These are phyloP conservation scores for Geopemphigus sp. DNA, from an alignment of 1,140 invertebrate genomes.

Conservation along the genomic window DNA sequence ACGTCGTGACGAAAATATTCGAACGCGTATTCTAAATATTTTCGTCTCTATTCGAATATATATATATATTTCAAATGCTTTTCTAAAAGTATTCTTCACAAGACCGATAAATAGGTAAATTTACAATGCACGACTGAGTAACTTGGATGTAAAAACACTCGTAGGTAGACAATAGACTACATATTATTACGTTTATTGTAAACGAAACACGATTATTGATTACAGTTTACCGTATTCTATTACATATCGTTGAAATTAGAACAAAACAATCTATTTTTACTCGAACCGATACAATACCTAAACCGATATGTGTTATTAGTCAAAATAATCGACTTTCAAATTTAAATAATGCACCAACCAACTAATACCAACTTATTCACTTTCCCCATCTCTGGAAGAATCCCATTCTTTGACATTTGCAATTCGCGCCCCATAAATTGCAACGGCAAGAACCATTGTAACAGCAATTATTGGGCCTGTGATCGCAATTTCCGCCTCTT, in stretches of 20 bases:
- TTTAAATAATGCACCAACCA: not conserved
- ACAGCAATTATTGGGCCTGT: conserved; percentile 81
- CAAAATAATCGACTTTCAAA: not conserved
- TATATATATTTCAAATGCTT: not conserved
- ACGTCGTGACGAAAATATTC: too few species aligned
- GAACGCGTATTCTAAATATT: too few species aligned
- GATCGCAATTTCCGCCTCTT: conserved; percentile 78
- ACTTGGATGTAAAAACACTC: not conserved
- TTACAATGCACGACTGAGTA: not conserved
- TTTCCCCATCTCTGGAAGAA: conserved; percentile 85
- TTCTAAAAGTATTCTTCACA: not conserved
- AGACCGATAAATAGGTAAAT: not conserved
- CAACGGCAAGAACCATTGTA: conserved; percentile 81
- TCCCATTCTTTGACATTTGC: conserved; percentile 82
- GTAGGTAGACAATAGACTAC: not conserved
- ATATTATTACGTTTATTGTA: not conserved
- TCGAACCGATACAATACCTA: too few species aligned
- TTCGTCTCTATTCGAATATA: too few species aligned
- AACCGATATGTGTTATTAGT: not conserved
- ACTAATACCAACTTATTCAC: not conserved
- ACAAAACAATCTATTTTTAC: not conserved
- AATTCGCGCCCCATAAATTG: conserved; percentile 88
- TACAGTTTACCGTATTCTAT: not conserved
- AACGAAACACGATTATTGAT: not conserved
- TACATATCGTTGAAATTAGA: not conserved